Evolutionary conservation across 2,888 invertebrate genomes (phyloP).

Genomic region (Xestia rhomboidea): DNA sequence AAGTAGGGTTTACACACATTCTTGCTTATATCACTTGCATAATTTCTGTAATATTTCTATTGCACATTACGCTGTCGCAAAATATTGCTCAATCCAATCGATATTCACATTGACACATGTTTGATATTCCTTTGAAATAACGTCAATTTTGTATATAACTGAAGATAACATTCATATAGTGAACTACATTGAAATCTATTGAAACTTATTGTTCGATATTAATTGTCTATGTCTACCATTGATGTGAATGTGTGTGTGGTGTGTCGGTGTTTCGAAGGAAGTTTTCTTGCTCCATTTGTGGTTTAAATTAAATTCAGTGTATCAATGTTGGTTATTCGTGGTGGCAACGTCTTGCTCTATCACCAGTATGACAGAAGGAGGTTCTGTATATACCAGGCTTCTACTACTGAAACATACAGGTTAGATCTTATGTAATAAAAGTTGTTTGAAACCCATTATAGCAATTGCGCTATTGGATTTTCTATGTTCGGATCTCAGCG

Average conservation of each 20-base stretch:
- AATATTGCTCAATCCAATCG: conserved; percentile 45
- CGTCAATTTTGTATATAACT: conserved; percentile 29
- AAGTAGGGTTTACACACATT: too few relatives aligned
- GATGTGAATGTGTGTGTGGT: conserved; percentile 7
- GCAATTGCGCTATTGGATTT: background rate
- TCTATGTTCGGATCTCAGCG: background rate
- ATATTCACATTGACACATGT: conserved; percentile 37
- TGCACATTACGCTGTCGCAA: conserved; percentile 19
- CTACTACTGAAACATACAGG: conserved; percentile 17
- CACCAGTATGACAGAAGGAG: conserved; percentile 47
- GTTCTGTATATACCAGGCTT: conserved; percentile 41
- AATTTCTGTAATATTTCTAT: conserved; percentile 33
- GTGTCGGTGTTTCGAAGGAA: conserved; percentile 4
- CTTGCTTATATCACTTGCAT: conserved; percentile 13
- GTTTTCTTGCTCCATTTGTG: conserved; percentile 24
- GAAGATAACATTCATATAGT: conserved; percentile 18
- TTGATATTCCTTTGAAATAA: conserved; percentile 32
- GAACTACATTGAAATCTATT: conserved; percentile 49
- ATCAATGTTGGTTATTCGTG: conserved; percentile 50
- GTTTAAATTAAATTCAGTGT: conserved; percentile 7
- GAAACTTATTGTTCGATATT: conserved; percentile 39
- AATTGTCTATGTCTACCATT: conserved; percentile 12
- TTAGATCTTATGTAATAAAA: conserved; percentile 32
- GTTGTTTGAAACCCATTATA: background rate
- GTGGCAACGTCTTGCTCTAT: background rate